Evolutionary conservation across 30 jellyfish, hydroid and myxozoan species (phyloP), one percentile per base, ranked within the genome.

Genomic region (Aurelia aurita): DNA sequence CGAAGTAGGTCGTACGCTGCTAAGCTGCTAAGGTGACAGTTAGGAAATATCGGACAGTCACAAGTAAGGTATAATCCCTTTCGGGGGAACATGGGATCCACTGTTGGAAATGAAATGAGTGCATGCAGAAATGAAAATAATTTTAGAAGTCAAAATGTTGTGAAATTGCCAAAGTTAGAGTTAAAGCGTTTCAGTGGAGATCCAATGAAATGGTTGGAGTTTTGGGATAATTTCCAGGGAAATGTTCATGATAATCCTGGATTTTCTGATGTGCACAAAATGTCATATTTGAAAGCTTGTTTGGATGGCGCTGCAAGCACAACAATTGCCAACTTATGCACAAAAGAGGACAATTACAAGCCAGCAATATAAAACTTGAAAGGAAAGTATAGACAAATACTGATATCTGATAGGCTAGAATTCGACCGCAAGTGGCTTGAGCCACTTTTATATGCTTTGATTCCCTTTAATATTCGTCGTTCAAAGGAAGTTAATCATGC

Each of bases 201-300:
- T 35, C 89, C 87, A 55, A 75, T 75, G 87, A 75, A 75, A 32
- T 75, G 87, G 87, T 32, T 75, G 5, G 87, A 75, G 77, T 75
- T 75, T 23, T 75, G 76, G 87, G 64, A 75, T 9, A 75, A 58
- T 28, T 75, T 75, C 39, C 46, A 75, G n/a, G 53, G 76, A 55
- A 75, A 75, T 75, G 87, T 75, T 22, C 77, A 75, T 32, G 32
- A 32, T 27, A 75, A 75, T 75, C 75, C 32, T 0, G 77, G 39
- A n/a, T 75, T 51, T 25, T 29, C 87, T 3, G 87, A 75, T 58
- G 87, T 75, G 20, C 87, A 75, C 44, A 75, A 75, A 75, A 75
- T 57, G 72, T 75, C 87, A 49, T 74, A 74, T 45, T 74, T 74
- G 74, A 74, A 74, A 55, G 86, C 86, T 19, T 74, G 86, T 51